Evolutionary conservation across 1,140 invertebrate genomes (phyloP).

Genomic region (Bombus confusus): DNA sequence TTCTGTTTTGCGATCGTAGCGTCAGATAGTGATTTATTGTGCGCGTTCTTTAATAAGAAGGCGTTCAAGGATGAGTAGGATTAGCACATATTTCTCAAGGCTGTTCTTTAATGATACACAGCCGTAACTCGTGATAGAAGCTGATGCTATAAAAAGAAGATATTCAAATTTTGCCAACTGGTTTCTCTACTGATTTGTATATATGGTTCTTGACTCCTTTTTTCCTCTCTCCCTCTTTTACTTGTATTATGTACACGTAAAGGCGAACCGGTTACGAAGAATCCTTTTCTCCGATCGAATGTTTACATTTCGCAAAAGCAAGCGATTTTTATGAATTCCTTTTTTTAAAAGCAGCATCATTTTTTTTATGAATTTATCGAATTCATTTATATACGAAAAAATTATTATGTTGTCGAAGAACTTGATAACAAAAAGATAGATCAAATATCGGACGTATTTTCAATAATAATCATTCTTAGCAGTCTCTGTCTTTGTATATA

Average conservation of each 20-base stretch:
- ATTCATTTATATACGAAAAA: not conserved
- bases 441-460: too few relatives aligned
- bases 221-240: too few relatives aligned
- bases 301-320: not conserved
- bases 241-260: slow-evolving; percentile 12
- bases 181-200: slow-evolving; percentile 9
- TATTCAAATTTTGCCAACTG: slow-evolving; percentile 54
- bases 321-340: not conserved
- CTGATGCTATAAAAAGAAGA: slow-evolving; percentile 44
- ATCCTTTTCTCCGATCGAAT: not conserved
- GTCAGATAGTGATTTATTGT: not conserved
- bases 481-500: not conserved
- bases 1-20: not conserved
- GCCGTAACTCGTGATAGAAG: not conserved
- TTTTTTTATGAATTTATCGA: not conserved
- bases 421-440: not conserved
- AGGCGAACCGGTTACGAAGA: slow-evolving; percentile 40
- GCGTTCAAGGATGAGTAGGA: slow-evolving; percentile 4
- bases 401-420: not conserved
- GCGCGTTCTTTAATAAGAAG: not conserved
- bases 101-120: slow-evolving; percentile 1
- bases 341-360: too few relatives aligned
- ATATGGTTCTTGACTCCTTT: not conserved
- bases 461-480: not conserved
- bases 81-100: slow-evolving; percentile 36